Evolutionary conservation across 2,797 vertebrate species (phyloP).

Genomic region (Distichodus sexfasciatus): DNA sequence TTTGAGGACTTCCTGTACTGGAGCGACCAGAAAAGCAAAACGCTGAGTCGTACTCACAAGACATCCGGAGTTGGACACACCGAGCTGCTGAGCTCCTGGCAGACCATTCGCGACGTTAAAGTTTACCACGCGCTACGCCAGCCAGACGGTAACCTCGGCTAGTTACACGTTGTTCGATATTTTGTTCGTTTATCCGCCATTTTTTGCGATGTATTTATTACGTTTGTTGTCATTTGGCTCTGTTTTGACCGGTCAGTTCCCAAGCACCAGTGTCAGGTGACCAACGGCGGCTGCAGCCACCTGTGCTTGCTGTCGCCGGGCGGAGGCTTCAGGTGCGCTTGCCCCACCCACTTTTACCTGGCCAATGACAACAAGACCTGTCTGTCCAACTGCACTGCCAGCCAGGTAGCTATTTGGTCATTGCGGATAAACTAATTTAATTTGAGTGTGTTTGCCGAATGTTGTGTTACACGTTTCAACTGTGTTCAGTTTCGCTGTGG

Average conservation of each 20-base stretch:
- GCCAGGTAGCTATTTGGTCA: conserved; percentile 78
- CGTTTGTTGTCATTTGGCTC: no score
- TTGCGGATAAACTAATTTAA: neutral
- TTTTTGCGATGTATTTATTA: neutral
- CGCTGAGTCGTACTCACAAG: conserved; percentile 83
- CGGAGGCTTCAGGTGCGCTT: conserved; percentile 85
- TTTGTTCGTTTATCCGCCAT: neutral
- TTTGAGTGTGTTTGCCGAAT: conserved; percentile 1
- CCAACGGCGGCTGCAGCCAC: conserved; percentile 95
- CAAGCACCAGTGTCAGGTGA: conserved; percentile 83
- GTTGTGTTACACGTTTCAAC: no score
- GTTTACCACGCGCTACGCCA: conserved; percentile 85
- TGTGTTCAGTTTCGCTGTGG: conserved; percentile 88
- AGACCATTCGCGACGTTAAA: conserved; percentile 83
- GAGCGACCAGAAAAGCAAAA: conserved; percentile 85
- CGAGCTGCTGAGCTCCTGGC: conserved; percentile 84
- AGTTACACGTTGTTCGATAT: conserved; percentile 33
- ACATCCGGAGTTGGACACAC: conserved; percentile 74
- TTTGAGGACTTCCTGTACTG: conserved; percentile 89
- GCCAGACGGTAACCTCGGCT: conserved; percentile 75
- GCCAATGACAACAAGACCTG: conserved; percentile 89
- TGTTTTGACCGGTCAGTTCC: no score
- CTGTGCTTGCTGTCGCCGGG: conserved; percentile 90
- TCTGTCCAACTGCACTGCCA: conserved; percentile 95
- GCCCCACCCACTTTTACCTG: conserved; percentile 96